Evolutionary conservation across 2,113 vertebrate species (phyloP).

Genomic region (Axis porcinus): DNA sequence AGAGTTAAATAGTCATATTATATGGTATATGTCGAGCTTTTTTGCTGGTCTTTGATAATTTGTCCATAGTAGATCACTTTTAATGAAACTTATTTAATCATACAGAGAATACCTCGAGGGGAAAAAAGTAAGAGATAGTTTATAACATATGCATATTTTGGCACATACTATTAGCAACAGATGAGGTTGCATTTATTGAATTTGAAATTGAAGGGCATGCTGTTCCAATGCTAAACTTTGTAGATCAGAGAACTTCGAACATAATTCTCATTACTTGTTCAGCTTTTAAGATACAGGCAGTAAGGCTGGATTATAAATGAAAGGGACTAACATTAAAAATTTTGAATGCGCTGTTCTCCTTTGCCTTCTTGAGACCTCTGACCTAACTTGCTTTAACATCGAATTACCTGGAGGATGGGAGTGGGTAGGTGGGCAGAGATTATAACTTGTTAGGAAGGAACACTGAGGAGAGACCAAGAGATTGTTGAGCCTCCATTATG

Average conservation of each 20-base stretch:
- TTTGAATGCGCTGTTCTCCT: background rate
- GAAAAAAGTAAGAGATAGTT: background rate
- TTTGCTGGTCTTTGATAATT: conserved; percentile 26
- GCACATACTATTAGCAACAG: conserved; percentile 7
- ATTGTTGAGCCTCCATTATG: background rate
- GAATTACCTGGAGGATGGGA: background rate
- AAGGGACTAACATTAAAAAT: background rate
- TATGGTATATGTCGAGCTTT: background rate
- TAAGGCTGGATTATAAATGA: background rate
- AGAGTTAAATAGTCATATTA: background rate
- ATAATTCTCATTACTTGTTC: conserved; percentile 38
- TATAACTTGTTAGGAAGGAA: background rate
- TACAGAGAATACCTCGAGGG: background rate
- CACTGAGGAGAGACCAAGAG: background rate
- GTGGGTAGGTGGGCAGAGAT: background rate
- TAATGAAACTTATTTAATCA: conserved; percentile 23
- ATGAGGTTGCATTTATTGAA: conserved; percentile 39
- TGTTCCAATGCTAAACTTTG: conserved; percentile 6
- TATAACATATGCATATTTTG: conserved; percentile 25
- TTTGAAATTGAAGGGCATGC: conserved; percentile 35
- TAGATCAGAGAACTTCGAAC: background rate
- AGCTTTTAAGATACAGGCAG: background rate
- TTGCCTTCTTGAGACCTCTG: background rate
- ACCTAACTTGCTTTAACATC: background rate
- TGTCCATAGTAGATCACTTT: conserved; percentile 23